phyloP scores from a whole-genome alignment of 2,113 vertebrate genomes.

The Rhizomys pruinosus region DNA sequence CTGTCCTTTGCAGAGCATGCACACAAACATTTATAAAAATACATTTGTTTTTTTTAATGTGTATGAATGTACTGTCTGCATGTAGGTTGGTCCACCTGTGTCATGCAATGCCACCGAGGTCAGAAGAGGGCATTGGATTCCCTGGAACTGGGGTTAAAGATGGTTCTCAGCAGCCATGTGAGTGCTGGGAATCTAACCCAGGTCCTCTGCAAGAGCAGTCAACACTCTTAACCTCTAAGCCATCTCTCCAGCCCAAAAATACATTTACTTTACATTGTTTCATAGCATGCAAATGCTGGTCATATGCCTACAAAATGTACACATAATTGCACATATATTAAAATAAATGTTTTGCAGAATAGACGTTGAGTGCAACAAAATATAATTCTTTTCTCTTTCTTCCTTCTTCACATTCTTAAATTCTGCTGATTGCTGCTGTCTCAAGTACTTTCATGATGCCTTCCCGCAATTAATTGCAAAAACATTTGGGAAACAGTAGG shows the following conservation, averaged over 20 bases:
- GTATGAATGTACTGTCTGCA: too few species aligned
- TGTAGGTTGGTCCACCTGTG: too few species aligned
- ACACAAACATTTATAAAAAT: neutral
- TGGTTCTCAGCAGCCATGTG: too few species aligned
- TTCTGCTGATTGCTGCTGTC: neutral
- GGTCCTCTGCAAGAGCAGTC: too few species aligned
- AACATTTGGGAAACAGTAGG: neutral
- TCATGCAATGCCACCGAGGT: too few species aligned
- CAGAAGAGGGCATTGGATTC: too few species aligned
- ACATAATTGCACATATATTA: neutral
- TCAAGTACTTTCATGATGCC: neutral
- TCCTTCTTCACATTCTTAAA: neutral
- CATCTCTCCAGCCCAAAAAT: too few species aligned
- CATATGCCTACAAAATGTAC: neutral
- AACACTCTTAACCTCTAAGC: too few species aligned
- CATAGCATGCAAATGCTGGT: neutral
- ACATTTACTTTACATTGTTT: conserved; percentile 20
- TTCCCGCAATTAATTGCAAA: neutral
- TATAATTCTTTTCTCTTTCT: neutral
- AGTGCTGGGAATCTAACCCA: too few species aligned
- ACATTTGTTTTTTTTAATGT: too few species aligned
- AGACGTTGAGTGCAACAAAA: neutral
- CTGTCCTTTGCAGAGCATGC: neutral
- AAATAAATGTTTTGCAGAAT: neutral
- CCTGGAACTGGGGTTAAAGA: too few species aligned